phyloP scores from a whole-genome alignment of 2,888 invertebrate genomes.

The Oxytorus armatus region DNA sequence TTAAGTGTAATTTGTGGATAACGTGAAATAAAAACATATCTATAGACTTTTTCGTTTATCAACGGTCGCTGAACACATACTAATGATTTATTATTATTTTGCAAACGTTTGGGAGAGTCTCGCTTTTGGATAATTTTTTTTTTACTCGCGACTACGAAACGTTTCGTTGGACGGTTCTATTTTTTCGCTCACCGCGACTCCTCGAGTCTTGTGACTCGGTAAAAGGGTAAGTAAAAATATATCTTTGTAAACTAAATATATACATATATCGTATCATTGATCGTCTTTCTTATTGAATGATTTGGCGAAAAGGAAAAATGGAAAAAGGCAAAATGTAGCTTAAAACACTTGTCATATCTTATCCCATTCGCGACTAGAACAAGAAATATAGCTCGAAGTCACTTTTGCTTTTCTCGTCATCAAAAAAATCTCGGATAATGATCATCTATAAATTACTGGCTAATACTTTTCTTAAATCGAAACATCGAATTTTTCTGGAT shows the following conservation, averaged over 20 bases:
- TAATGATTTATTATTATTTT: conserved; percentile 39
- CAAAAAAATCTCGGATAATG: too few species aligned
- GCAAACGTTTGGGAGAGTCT: conserved; percentile 3
- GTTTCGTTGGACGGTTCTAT: background rate
- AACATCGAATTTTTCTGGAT: too few species aligned
- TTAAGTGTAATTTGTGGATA: background rate
- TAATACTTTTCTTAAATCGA: too few species aligned
- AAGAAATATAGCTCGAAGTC: too few species aligned
- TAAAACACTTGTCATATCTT: too few species aligned
- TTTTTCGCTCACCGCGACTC: background rate
- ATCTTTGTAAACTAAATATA: too few species aligned
- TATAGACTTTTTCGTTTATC: background rate
- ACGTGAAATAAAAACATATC: too few species aligned
- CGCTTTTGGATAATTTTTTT: conserved; percentile 28
- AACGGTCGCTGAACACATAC: background rate
- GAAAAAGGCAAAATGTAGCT: too few species aligned
- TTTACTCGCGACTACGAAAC: background rate
- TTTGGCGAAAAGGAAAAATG: background rate
- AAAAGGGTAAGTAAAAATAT: conserved; percentile 30
- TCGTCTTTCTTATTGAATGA: background rate
- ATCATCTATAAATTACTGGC: too few species aligned
- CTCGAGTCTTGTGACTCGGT: conserved; percentile 27
- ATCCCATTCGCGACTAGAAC: too few species aligned
- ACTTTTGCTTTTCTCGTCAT: too few species aligned
- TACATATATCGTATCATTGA: too few species aligned